Percentiles rank a stretch among this genome's conserved stretches.
phyloP scores from a whole-genome alignment of 2,113 vertebrate genomes.

The Lonchura striata region DNA sequence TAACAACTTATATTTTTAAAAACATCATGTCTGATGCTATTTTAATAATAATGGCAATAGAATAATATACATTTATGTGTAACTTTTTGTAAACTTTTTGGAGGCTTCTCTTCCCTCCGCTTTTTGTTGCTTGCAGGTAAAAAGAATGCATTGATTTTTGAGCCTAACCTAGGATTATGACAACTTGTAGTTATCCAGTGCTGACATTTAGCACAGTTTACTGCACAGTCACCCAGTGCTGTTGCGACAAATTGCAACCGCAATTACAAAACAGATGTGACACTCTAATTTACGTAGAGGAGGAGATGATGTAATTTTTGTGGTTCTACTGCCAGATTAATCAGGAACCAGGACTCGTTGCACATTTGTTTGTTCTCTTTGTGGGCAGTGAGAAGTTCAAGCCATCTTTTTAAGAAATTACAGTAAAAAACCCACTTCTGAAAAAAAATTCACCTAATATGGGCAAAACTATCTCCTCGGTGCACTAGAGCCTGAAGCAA shows the following conservation, averaged over 20 bases:
- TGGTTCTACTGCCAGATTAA: background rate
- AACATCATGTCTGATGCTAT: background rate
- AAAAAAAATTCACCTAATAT: background rate
- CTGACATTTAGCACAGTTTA: constrained; percentile 28
- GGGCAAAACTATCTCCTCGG: background rate
- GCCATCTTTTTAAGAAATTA: background rate
- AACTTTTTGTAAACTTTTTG: background rate
- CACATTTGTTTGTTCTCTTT: background rate
- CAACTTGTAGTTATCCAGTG: background rate
- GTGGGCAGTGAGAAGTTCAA: background rate
- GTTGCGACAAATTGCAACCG: background rate
- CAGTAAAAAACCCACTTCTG: background rate
- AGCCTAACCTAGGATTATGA: background rate
- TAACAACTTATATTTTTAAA: background rate
- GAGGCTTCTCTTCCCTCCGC: background rate
- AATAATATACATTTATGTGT: background rate
- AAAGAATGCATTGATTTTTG: background rate
- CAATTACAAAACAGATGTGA: background rate
- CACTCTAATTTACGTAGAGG: background rate
- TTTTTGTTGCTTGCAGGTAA: background rate
- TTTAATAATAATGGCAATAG: background rate
- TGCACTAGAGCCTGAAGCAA: background rate
- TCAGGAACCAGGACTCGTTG: background rate
- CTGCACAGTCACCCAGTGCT: background rate
- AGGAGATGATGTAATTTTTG: background rate